phyloP scores from a whole-genome alignment of 2,113 vertebrate species.

The Poicephalus meyeri region DNA sequence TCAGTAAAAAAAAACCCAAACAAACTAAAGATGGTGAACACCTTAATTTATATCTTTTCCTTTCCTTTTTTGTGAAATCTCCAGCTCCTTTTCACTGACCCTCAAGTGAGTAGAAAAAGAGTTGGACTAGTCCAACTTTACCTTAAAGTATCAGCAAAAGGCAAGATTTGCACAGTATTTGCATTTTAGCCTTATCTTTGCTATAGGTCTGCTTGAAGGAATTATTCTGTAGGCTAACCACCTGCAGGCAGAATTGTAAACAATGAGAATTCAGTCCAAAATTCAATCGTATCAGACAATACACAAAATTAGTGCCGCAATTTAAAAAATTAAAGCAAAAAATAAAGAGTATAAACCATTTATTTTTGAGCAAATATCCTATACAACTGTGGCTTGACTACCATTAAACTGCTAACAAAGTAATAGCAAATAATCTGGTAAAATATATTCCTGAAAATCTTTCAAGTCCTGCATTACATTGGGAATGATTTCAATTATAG shows the following conservation, averaged over 20 bases:
- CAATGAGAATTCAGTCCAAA: neutral
- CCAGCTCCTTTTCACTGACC: neutral
- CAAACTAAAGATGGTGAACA: neutral
- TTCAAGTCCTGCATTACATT: neutral
- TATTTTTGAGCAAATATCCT: conserved; percentile 9
- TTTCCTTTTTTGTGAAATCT: neutral
- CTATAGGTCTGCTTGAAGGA: neutral
- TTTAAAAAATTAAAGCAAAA: neutral
- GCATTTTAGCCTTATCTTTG: neutral
- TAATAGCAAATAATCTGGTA: neutral
- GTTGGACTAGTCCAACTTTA: neutral
- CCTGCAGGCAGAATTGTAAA: neutral
- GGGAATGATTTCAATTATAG: neutral
- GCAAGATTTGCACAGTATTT: neutral
- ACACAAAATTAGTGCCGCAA: neutral
- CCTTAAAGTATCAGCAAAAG: neutral
- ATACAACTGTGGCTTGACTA: neutral
- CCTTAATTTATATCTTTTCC: neutral
- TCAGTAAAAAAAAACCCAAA: neutral
- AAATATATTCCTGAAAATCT: neutral
- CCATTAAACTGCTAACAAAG: neutral
- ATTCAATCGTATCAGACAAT: neutral
- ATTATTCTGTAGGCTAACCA: neutral
- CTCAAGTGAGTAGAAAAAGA: neutral
- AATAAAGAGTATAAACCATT: neutral